phyloP scores from a whole-genome alignment of 2,113 vertebrate genomes.

The Mesitornis unicolor region DNA sequence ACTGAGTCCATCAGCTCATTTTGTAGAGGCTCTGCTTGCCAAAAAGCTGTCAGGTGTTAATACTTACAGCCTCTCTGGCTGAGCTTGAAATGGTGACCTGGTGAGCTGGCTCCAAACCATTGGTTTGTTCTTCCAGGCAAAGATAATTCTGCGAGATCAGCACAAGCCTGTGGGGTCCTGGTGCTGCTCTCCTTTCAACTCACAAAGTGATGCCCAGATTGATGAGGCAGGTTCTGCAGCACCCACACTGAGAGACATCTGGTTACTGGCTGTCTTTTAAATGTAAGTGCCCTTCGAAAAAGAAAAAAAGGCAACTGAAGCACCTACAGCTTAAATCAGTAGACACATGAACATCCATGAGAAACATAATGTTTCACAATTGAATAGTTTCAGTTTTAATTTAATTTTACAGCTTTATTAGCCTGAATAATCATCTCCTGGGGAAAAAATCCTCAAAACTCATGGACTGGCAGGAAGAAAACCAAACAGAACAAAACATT shows the following conservation, averaged over 20 bases:
- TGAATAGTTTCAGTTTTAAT: not conserved
- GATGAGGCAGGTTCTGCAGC: not conserved
- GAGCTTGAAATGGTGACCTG: not conserved
- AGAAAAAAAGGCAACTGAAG: not conserved
- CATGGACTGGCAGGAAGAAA: not conserved
- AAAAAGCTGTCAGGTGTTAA: not conserved
- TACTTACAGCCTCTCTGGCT: not conserved
- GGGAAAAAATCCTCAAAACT: not conserved
- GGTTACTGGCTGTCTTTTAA: not conserved
- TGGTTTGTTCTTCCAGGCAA: not conserved
- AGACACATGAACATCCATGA: not conserved
- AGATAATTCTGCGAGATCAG: not conserved
- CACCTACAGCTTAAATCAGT: not conserved
- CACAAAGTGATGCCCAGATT: not conserved
- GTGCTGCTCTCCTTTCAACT: not conserved
- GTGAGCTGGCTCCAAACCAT: not conserved
- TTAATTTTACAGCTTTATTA: slow-evolving; percentile 31
- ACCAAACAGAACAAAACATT: not conserved
- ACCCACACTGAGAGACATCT: not conserved
- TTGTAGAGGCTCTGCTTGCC: not conserved
- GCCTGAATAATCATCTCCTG: not conserved
- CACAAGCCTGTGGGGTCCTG: not conserved
- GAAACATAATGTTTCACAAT: not conserved
- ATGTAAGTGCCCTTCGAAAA: not conserved
- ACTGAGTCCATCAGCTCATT: not conserved